A percentile compares a stretch with the other conserved stretches of the same genome.
Conservation (phyloP, 2,797 vertebrate genomes). For the Sciurus carolinensis region DNA sequence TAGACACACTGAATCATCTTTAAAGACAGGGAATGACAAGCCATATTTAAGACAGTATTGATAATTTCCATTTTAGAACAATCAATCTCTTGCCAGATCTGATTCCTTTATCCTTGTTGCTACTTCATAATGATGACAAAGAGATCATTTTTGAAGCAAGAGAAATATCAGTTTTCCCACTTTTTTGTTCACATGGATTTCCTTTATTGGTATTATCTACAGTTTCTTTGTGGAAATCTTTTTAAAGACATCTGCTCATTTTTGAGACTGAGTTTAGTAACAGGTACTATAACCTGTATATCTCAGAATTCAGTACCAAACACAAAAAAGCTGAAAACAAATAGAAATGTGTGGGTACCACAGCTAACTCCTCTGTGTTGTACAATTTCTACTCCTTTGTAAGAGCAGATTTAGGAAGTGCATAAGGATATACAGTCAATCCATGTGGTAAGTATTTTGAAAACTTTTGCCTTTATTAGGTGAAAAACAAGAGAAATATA, state of each 20-base stretch:
- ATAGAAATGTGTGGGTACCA: neutral
- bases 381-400: neutral
- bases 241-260: conserved; percentile 28
- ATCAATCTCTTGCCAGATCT: neutral
- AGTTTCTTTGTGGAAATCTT: conserved; percentile 8
- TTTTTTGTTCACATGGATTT: neutral
- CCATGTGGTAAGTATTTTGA: neutral
- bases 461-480: neutral
- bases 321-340: neutral
- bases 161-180: neutral
- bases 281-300: neutral
- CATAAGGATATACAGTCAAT: neutral
- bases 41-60: conserved; percentile 34
- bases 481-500: neutral
- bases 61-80: conserved; percentile 35
- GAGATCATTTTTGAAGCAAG: neutral
- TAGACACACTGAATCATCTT: conserved; percentile 9
- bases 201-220: conserved; percentile 45
- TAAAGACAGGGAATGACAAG: conserved; percentile 50
- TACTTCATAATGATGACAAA: neutral
- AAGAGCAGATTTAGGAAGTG: neutral
- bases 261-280: neutral
- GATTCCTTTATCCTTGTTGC: neutral
- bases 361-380: neutral
- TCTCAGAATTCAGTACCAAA: neutral